Evolutionary conservation across 2,888 invertebrate species (phyloP).

Genomic region (Polymixis flavicincta): DNA sequence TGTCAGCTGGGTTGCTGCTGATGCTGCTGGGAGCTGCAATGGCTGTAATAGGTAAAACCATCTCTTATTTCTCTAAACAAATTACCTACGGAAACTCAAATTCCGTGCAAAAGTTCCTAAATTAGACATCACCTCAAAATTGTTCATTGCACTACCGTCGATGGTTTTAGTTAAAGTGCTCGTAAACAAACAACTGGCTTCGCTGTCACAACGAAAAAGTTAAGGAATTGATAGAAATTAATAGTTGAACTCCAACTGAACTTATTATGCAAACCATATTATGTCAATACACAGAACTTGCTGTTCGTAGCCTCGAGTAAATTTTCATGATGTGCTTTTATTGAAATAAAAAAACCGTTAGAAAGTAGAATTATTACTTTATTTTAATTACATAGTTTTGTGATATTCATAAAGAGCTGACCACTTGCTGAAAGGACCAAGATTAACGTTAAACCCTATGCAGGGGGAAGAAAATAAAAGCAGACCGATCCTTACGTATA

Average conservation of each 20-base stretch:
- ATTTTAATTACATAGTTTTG: not conserved
- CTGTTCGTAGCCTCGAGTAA: not conserved
- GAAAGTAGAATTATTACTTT: not conserved
- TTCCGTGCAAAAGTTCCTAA: not conserved
- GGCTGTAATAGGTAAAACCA: conserved; percentile 95
- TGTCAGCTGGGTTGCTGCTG: conserved; percentile 96
- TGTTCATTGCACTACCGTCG: conserved; percentile 8
- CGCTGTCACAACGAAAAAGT: conserved; percentile 8
- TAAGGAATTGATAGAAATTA: conserved; percentile 33
- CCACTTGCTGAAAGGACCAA: not conserved
- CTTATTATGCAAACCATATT: conserved; percentile 33
- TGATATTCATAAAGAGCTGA: not conserved
- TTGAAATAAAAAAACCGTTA: not conserved
- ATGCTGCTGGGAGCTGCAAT: conserved; percentile 97
- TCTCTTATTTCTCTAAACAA: not conserved
- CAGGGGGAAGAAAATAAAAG: not conserved
- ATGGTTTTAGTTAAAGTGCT: conserved; percentile 15
- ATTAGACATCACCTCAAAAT: conserved; percentile 23
- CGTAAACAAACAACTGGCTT: conserved; percentile 31
- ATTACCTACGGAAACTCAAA: not conserved
- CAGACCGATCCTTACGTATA: not conserved
- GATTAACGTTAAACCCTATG: not conserved
- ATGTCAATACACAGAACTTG: conserved; percentile 21
- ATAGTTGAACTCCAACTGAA: conserved; percentile 35
- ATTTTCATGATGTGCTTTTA: not conserved